Evolutionary conservation across 2,113 vertebrate species (phyloP), one percentile per base, ranked within the genome.

Genomic region (Pseudorasbora parva): DNA sequence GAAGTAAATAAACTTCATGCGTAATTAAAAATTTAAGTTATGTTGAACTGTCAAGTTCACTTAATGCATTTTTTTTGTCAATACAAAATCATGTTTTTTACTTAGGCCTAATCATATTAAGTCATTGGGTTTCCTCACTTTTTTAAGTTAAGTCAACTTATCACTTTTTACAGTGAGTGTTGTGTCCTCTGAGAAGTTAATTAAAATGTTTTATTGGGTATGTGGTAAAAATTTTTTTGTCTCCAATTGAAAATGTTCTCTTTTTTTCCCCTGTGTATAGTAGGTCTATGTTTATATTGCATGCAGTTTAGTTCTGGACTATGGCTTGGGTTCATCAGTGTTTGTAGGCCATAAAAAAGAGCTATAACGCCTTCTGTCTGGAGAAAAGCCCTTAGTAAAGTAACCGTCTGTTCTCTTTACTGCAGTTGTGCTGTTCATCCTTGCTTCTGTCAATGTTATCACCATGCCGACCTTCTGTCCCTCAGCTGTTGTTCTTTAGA

Each of bases 401-500:
- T 41, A 14, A 41, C 51, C 37, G 8, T 57, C 75, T 59, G 8
- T 41, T 71, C 41, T 43, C n/a, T 60, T 78, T 64, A 79, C 17
- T 21, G 2, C 57, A 47, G 2, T n/a, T 27, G 33, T 68, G 33
- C n/a, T 78, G 56, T 71, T 71, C 41, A 45, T 71, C 37, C 21
- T n/a, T 8, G 21, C 37, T 71, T 41, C 21, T 71, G 21, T 45
- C 2, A 2, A 43, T 25, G n/a, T 41, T 41, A 59, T 59, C 11
- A 8, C 21, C 73, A 37, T 77, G 54, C 37, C 21, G 33, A 59
- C 30, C 75, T 77, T 37, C 51, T 41, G 30, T 41, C 74, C 49
- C 74, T 59, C 74, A 57, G 51, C 30, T 77, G 19, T 41, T 57
- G 47, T 57, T 37, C 54, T 75, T n/a, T n/a, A n/a, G n/a, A n/a